phyloP scores from a whole-genome alignment of 2,888 invertebrate species.

The Papilio protenor region DNA sequence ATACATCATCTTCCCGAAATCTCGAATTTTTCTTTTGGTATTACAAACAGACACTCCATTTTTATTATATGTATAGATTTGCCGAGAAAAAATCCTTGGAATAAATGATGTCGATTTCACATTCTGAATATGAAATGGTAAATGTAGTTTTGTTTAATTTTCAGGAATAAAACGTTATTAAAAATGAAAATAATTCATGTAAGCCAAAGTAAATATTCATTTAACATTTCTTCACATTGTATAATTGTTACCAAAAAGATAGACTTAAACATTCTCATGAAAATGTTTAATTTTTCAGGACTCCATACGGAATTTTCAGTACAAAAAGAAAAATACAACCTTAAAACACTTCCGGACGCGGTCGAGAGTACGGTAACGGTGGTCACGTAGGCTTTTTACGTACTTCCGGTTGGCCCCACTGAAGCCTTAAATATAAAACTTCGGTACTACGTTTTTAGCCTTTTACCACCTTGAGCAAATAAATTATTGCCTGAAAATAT shows the following conservation, averaged over 20 bases:
- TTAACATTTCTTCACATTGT: not conserved
- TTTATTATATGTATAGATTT: no score
- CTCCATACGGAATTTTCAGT: slow-evolving; percentile 16
- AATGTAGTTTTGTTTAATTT: not conserved
- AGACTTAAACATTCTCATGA: not conserved
- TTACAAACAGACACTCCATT: no score
- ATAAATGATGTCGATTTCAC: no score
- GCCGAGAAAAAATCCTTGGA: no score
- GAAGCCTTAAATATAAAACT: slow-evolving; percentile 42
- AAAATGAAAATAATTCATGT: not conserved
- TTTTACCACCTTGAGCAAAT: slow-evolving; percentile 44
- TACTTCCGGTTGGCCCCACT: slow-evolving; percentile 51
- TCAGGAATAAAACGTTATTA: not conserved
- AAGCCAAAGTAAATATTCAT: not conserved
- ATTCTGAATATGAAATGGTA: no score
- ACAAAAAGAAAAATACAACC: slow-evolving; percentile 27
- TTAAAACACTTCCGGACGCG: slow-evolving; percentile 37
- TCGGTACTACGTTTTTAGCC: slow-evolving; percentile 42
- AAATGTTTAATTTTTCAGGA: slow-evolving; percentile 9
- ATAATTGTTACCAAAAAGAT: not conserved
- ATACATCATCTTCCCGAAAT: no score
- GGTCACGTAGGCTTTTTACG: slow-evolving; percentile 59
- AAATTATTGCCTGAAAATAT: slow-evolving; percentile 20
- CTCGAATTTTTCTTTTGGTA: no score
- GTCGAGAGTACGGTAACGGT: slow-evolving; percentile 37